Percentiles rank a stretch among this genome's conserved stretches.
Evolutionary conservation across 2,888 invertebrate species (phyloP).

Genomic region (Coelinius sp.): DNA sequence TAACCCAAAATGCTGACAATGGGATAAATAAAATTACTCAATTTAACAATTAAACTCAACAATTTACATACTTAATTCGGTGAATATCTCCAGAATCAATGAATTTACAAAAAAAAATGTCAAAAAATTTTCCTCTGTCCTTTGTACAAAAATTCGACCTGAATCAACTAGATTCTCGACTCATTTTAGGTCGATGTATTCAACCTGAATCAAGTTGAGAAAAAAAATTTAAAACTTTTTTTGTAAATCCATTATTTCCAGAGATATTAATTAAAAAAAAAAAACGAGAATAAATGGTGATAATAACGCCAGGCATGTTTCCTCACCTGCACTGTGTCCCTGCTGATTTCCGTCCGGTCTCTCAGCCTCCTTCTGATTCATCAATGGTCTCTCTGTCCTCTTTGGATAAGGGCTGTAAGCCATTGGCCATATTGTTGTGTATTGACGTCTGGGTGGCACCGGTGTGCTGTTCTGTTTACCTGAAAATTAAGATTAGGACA

Average conservation of each 20-base stretch:
- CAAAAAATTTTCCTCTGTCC: no score
- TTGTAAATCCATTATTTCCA: no score
- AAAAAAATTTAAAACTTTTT: no score
- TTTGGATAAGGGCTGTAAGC: slow-evolving; percentile 66
- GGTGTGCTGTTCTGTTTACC: slow-evolving; percentile 66
- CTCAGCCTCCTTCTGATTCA: slow-evolving; percentile 65
- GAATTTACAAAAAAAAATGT: no score
- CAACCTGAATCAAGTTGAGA: no score
- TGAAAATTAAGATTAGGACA: slow-evolving; percentile 61
- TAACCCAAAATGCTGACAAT: background rate
- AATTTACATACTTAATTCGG: no score
- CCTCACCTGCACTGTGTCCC: slow-evolving; percentile 66
- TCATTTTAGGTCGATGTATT: no score
- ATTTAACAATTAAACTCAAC: background rate
- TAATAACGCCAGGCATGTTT: background rate
- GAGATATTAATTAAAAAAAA: slow-evolving; percentile 31
- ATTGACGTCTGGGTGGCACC: slow-evolving; percentile 60
- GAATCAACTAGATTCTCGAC: no score
- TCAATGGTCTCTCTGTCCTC: slow-evolving; percentile 66
- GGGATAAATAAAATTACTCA: background rate
- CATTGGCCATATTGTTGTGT: slow-evolving; percentile 67
- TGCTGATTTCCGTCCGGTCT: slow-evolving; percentile 65
- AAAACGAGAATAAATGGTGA: slow-evolving; percentile 26
- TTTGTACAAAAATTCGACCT: no score
- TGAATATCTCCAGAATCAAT: no score